These are phyloP conservation scores for Augochlora pura DNA, from an alignment of 1,140 invertebrate genomes.

Conservation along the genomic window DNA sequence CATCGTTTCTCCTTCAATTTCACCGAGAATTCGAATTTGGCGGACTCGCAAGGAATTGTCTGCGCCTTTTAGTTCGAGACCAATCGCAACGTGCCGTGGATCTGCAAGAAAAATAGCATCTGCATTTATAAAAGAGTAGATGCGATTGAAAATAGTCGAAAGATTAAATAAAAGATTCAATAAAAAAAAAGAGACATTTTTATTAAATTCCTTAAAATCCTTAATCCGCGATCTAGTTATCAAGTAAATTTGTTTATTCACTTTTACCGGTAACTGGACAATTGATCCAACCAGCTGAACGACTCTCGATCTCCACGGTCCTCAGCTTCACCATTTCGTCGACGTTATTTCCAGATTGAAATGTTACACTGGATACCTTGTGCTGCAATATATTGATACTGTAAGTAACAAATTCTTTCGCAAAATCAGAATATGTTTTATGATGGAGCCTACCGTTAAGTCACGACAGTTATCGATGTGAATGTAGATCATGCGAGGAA, in stretches of 20 bases:
- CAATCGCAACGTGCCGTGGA: conserved; percentile 81
- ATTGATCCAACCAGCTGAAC: conserved; percentile 92
- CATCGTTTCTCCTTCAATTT: conserved; percentile 80
- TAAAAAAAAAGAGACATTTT: no score
- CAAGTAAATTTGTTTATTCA: no score
- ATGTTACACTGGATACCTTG: conserved; percentile 91
- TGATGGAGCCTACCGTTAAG: conserved; percentile 77
- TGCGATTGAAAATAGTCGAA: no score
- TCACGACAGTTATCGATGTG: conserved; percentile 97
- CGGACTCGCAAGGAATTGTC: conserved; percentile 94
- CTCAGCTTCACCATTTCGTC: conserved; percentile 91
- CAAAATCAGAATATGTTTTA: background rate
- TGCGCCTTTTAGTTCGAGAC: conserved; percentile 93
- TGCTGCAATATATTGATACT: conserved; percentile 84
- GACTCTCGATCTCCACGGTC: conserved; percentile 90
- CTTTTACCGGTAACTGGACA: conserved; percentile 86
- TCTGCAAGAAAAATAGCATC: conserved; percentile 71
- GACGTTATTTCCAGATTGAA: conserved; percentile 88
- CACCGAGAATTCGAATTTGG: conserved; percentile 87
- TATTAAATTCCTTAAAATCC: conserved; percentile 20
- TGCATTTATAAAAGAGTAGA: background rate
- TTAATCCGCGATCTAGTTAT: no score
- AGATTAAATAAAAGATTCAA: background rate
- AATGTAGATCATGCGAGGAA: conserved; percentile 87
- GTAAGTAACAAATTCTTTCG: conserved; percentile 34